A percentile compares a stretch with the other conserved stretches of the same genome.
phyloP scores from a whole-genome alignment of 2,113 vertebrate species.

The Procavia capensis region DNA sequence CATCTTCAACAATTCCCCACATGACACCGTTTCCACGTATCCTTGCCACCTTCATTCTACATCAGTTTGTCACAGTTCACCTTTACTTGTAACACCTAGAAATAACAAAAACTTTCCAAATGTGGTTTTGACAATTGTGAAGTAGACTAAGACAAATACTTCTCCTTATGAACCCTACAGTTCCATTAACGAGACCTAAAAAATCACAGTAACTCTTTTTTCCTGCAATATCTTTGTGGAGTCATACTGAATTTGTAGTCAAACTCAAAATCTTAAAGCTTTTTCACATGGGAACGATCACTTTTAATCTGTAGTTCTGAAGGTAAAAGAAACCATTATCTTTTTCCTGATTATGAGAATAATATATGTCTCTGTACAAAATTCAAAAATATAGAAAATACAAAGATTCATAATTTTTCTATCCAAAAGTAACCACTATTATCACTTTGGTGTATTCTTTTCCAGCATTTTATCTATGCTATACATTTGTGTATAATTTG shows the following conservation, averaged over 20 bases:
- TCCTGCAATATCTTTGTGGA: neutral
- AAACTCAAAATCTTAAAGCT: constrained; percentile 40
- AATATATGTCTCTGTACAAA: constrained; percentile 3
- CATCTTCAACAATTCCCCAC: neutral
- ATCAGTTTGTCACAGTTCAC: constrained; percentile 44
- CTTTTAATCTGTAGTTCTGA: constrained; percentile 24
- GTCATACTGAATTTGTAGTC: constrained; percentile 43
- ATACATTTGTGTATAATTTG: neutral
- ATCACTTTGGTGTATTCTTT: neutral
- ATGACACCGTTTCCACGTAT: constrained; percentile 29
- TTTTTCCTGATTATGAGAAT: neutral
- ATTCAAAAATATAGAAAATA: neutral
- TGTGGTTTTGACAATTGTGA: neutral
- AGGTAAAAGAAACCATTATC: constrained; percentile 31
- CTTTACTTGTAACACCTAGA: constrained; percentile 40
- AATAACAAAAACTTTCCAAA: constrained; percentile 29
- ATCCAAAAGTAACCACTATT: neutral
- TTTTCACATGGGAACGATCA: constrained; percentile 37
- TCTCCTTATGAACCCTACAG: neutral
- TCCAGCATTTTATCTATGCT: neutral
- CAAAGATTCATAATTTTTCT: neutral
- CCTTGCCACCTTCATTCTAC: neutral
- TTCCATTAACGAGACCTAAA: constrained; percentile 29
- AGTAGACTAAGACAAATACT: neutral
- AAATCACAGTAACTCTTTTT: constrained; percentile 14